These are phyloP conservation scores for Formica aserva DNA, from an alignment of 2,888 invertebrate species.

Conservation along the genomic window DNA sequence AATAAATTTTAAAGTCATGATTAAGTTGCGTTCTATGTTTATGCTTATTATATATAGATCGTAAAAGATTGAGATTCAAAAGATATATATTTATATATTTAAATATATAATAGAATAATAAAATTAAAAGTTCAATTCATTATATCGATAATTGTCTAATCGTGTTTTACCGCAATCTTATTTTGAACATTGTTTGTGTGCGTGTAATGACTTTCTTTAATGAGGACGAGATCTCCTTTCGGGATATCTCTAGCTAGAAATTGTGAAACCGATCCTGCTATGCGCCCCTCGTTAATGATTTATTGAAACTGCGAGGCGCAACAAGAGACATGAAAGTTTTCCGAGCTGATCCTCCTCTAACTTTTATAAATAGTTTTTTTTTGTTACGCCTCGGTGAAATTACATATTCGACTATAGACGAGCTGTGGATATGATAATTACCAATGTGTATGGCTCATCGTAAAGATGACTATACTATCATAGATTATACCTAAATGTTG, in stretches of 20 bases:
- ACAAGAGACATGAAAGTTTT: not conserved
- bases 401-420: no score
- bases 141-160: not conserved
- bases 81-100: not conserved
- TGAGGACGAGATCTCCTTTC: no score
- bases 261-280: not conserved
- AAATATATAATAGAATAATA: not conserved
- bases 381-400: not conserved
- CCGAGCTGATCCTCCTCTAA: not conserved
- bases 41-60: no score
- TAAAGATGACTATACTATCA: no score
- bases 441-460: not conserved
- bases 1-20: no score
- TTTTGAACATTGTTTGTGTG: no score
- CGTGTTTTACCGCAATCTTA: no score
- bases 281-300: not conserved
- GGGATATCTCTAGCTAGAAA: not conserved
- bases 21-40: no score
- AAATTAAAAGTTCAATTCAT: not conserved
- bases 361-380: not conserved
- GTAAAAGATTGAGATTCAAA: no score
- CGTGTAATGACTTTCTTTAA: no score
- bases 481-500: no score
- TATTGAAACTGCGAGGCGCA: not conserved
- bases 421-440: not conserved